Base-by-base conservation (phyloP, 2,888 invertebrate species). In the Invenusta paracnida region DNA sequence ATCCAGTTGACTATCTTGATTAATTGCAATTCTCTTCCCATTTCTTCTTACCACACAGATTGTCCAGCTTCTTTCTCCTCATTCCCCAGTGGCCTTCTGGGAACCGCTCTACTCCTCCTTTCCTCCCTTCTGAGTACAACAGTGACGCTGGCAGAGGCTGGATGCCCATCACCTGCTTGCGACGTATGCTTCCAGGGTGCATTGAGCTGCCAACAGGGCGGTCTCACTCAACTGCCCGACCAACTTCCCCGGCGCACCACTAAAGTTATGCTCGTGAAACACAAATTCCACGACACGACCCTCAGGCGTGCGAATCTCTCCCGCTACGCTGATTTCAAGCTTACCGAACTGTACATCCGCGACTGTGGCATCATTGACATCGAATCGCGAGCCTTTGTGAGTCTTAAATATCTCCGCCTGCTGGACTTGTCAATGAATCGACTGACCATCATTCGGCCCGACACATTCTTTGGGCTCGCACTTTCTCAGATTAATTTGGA, bases 371-470 rank as follows among this genome's bases (percentile, higher is more conserved):
- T 82, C n/a, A 82, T 29, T 2, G 11, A 17, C 11, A 82, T 82
- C 5, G 82, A 82, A 29, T 17, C 82, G n/a, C 11, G 28, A 17
- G 82, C 82, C 28, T 82, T 82, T 29, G n/a, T n/a, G 5, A n/a
- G 30, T n/a, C 28, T 82, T 29, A 82, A 29, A 5, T 29, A 82
- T 82, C 30, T 82, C 5, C 25, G 28, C 2, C 25, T 29, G 2
- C 82, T 82, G 1, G 82, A 82, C 28, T 30, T 82, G 28, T 82
- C 82, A 29, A 11, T 25, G n/a, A 82, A 82, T 27, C 1, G n/a
- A 29, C 28, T 82, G 5, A n/a, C 30, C 5, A n/a, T 27, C 1
- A 27, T 82, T 17, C 27, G 11, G 17, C 29, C 82, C 11, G 28
- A 82, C 30, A 82, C 82, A 5, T 82, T 82, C 30, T 25, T 5